Evolutionary conservation across 92 coral and sea anemone species (phyloP).

Genomic region (Palythoa grandiflora): DNA sequence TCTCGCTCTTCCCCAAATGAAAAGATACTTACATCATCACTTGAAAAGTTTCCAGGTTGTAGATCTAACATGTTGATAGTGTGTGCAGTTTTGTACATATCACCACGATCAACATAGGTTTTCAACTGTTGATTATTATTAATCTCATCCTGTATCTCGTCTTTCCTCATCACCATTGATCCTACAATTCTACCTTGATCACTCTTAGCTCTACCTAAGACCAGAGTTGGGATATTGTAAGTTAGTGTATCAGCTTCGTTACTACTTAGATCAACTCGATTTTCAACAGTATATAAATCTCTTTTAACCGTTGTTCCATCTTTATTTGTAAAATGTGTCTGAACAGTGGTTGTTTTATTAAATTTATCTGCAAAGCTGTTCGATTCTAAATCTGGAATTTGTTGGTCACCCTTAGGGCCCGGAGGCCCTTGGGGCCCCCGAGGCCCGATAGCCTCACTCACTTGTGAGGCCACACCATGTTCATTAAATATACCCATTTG

Average conservation of each 20-base stretch:
- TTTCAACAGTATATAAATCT: constrained; percentile 5
- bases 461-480: not conserved
- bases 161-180: not conserved
- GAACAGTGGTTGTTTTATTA: not conserved
- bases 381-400: constrained; percentile 1
- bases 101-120: not conserved
- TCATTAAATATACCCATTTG: not conserved
- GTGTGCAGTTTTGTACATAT: not conserved
- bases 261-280: not conserved
- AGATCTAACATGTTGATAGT: constrained; percentile 1
- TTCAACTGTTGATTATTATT: not conserved
- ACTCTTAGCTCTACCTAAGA: not conserved
- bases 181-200: not conserved
- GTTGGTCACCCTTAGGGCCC: not conserved
- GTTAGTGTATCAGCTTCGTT: not conserved
- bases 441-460: not conserved
- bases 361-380: not conserved
- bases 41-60: not conserved
- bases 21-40: not conserved
- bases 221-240: not conserved
- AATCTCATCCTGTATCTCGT: constrained; percentile 27
- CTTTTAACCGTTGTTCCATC: not conserved
- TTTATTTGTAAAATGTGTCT: not conserved
- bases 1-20: not conserved
- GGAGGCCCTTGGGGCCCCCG: not conserved